A percentile compares a stretch with the other conserved stretches of the same genome.
Conservation (phyloP, 2,888 invertebrate species). For the Frankliniella intonsa region DNA sequence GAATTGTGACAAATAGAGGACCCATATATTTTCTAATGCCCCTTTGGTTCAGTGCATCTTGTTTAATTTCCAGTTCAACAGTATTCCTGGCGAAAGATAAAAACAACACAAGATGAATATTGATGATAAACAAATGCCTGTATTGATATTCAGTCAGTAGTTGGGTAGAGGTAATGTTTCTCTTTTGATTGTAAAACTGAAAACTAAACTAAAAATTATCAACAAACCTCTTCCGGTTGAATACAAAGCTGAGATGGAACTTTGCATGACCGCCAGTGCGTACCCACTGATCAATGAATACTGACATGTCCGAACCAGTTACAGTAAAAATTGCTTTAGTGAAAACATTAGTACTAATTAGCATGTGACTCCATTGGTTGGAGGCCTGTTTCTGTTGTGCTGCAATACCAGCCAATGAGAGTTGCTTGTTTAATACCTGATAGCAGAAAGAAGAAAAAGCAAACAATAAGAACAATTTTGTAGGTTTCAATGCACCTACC, state of each 20-base stretch:
- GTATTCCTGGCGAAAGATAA: constrained; percentile 66
- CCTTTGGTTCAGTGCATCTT: constrained; percentile 76
- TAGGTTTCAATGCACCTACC: not conserved
- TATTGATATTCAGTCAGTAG: not conserved
- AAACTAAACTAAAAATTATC: not conserved
- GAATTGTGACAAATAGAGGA: constrained; percentile 86
- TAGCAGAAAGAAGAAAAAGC: constrained; percentile 35
- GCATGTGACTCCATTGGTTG: constrained; percentile 83
- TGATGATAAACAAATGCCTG: not conserved
- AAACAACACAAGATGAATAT: constrained; percentile 31
- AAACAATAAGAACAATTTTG: not conserved
- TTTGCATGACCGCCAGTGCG: constrained; percentile 92
- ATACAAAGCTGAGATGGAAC: constrained; percentile 87
- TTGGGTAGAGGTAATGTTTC: not conserved
- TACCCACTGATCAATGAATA: constrained; percentile 98
- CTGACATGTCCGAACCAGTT: constrained; percentile 97
- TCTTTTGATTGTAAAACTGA: not conserved
- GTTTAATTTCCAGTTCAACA: constrained; percentile 92
- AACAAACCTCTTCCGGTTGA: constrained; percentile 82
- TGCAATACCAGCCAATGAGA: constrained; percentile 85
- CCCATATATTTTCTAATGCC: constrained; percentile 91
- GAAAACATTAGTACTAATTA: constrained; percentile 87
- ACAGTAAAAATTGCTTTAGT: constrained; percentile 95
- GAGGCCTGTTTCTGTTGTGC: constrained; percentile 81
- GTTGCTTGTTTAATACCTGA: constrained; percentile 88